Evolutionary conservation across 1,140 invertebrate species (phyloP).

Genomic region (Neuroterus valhalla): DNA sequence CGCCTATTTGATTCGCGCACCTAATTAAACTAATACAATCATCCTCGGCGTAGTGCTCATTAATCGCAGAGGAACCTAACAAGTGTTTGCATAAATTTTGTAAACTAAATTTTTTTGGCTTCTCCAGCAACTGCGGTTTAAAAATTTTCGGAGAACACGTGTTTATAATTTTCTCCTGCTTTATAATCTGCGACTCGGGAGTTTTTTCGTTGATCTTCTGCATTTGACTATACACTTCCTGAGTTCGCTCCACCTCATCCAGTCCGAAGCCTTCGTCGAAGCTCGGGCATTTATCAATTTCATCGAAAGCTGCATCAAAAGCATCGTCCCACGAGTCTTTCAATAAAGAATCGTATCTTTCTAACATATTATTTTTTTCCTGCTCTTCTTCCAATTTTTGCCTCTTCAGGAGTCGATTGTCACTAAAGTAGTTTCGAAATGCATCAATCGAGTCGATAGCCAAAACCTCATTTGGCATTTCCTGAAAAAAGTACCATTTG

Average conservation of each 20-base stretch:
- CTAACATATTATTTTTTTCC: constrained; percentile 49
- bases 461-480: constrained; percentile 72
- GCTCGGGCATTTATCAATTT: constrained; percentile 17
- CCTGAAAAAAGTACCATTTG: constrained; percentile 33
- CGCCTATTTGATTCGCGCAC: constrained; percentile 74
- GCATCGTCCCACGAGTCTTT: constrained; percentile 58
- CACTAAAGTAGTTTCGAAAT: constrained; percentile 69
- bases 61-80: constrained; percentile 65
- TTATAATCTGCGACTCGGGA: constrained; percentile 61
- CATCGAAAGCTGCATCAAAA: constrained; percentile 65
- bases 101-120: constrained; percentile 72
- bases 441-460: constrained; percentile 77
- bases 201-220: constrained; percentile 69
- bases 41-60: constrained; percentile 78
- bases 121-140: constrained; percentile 1
- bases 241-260: not conserved
- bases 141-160: constrained; percentile 7
- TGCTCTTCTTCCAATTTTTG: constrained; percentile 23
- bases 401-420: constrained; percentile 4
- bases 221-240: constrained; percentile 36
- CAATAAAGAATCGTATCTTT: constrained; percentile 30
- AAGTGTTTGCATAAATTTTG: constrained; percentile 74
- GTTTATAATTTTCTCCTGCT: not conserved
- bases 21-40: constrained; percentile 78
- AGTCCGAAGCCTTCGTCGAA: not conserved